Conservation (phyloP, 2,888 invertebrate genomes). For the Drosophila acutilabella region DNA sequence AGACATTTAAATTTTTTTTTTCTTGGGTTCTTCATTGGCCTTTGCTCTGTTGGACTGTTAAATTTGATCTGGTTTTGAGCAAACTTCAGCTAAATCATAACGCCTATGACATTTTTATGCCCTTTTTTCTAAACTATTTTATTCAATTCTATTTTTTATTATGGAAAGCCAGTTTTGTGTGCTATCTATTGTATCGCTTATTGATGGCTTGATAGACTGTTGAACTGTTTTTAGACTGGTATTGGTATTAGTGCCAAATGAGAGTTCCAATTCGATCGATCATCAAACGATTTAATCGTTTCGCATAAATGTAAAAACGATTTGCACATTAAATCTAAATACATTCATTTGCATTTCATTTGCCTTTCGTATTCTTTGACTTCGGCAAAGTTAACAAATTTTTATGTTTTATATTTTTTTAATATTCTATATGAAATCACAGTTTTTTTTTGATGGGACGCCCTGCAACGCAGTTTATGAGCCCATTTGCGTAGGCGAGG, state of each 20-base stretch:
- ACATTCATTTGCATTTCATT: slow-evolving; percentile 36
- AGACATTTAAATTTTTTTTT: neutral
- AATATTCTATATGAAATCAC: slow-evolving; percentile 8
- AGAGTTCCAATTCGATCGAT: slow-evolving; percentile 31
- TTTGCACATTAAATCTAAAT: slow-evolving; percentile 30
- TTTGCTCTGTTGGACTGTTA: slow-evolving; percentile 27
- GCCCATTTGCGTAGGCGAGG: slow-evolving; percentile 43
- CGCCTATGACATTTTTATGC: slow-evolving; percentile 42
- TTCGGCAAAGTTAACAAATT: neutral
- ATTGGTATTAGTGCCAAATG: slow-evolving; percentile 31
- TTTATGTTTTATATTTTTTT: slow-evolving; percentile 2
- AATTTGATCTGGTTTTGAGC: slow-evolving; percentile 41
- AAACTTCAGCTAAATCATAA: slow-evolving; percentile 26
- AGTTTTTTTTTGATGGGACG: slow-evolving; percentile 31
- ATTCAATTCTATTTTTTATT: slow-evolving; percentile 16
- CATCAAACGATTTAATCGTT: slow-evolving; percentile 38
- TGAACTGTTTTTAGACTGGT: slow-evolving; percentile 2
- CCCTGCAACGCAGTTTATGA: slow-evolving; percentile 69
- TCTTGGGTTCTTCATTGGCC: neutral
- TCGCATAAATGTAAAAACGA: slow-evolving; percentile 40
- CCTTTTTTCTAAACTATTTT: slow-evolving; percentile 11
- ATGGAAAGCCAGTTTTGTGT: slow-evolving; percentile 15
- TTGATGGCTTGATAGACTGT: slow-evolving; percentile 3
- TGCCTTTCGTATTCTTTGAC: slow-evolving; percentile 6
- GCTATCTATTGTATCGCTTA: neutral